Percentiles rank a stretch among this genome's conserved stretches.
These are phyloP conservation scores for Oenanthe melanoleuca DNA, from an alignment of 2,113 vertebrate genomes.

Conservation along the genomic window DNA sequence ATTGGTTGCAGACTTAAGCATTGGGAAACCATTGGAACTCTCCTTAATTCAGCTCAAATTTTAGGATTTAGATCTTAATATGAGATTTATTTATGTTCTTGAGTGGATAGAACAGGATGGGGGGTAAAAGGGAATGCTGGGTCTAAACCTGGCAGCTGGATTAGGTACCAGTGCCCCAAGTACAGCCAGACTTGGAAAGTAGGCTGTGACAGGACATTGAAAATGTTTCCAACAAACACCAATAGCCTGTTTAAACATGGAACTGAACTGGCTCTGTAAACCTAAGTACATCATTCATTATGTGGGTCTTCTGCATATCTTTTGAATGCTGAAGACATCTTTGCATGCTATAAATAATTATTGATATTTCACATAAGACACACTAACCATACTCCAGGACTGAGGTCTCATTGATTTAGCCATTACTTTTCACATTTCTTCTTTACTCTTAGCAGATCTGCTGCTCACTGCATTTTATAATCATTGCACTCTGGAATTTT, in stretches of 20 bases:
- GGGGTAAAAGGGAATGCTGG: accelerated
- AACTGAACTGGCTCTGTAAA: not conserved
- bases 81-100: not conserved
- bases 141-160: not conserved
- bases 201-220: not conserved
- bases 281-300: not conserved
- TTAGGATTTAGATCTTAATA: not conserved
- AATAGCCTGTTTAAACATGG: not conserved
- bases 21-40: not conserved
- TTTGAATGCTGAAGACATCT: constrained; percentile 32
- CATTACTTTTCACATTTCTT: constrained; percentile 68
- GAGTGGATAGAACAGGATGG: not conserved
- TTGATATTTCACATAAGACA: constrained; percentile 47
- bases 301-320: not conserved
- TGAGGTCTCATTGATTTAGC: constrained; percentile 71
- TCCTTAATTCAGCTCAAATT: not conserved
- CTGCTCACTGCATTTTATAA: constrained; percentile 54
- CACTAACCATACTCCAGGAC: constrained; percentile 7
- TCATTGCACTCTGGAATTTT: constrained; percentile 63
- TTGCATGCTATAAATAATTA: constrained; percentile 45
- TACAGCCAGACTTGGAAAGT: not conserved
- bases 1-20: not conserved
- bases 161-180: not conserved
- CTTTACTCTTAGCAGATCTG: constrained; percentile 56
- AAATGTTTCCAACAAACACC: not conserved